Evolutionary conservation across 2,888 invertebrate species (phyloP).

Genomic region (Pachliopta kotzebuea): DNA sequence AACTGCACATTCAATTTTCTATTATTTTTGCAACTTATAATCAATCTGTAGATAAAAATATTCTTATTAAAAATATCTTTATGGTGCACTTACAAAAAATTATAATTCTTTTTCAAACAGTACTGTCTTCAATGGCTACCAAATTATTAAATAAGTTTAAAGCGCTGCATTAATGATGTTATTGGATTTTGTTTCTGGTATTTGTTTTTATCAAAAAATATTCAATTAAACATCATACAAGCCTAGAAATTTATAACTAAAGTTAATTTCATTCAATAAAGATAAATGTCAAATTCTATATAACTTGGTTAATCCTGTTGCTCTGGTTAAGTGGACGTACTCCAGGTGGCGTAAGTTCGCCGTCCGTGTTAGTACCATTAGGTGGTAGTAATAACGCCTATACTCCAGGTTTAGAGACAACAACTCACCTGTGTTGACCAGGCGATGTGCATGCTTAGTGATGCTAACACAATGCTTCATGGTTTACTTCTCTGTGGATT

Average conservation of each 20-base stretch:
- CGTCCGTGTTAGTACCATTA: constrained; percentile 27
- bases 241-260: constrained; percentile 48
- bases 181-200: constrained; percentile 39
- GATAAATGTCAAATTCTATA: constrained; percentile 35
- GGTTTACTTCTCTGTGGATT: constrained; percentile 63
- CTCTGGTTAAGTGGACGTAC: constrained; percentile 8
- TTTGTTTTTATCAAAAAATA: constrained; percentile 38
- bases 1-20: constrained; percentile 65
- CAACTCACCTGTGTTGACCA: constrained; percentile 21
- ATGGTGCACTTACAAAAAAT: neutral
- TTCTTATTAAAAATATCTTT: neutral
- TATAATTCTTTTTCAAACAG: neutral
- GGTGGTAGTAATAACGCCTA: constrained; percentile 32
- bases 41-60: neutral
- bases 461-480: constrained; percentile 32
- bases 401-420: constrained; percentile 31
- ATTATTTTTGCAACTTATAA: constrained; percentile 27
- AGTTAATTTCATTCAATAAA: constrained; percentile 46
- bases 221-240: constrained; percentile 50
- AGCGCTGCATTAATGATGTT: constrained; percentile 50
- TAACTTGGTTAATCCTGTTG: constrained; percentile 17
- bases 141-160: constrained; percentile 42
- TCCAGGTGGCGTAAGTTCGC: constrained; percentile 31
- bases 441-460: constrained; percentile 15
- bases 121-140: neutral